A percentile compares a stretch with the other conserved stretches of the same genome.
These are phyloP conservation scores for Apocrypta bakeri DNA, from an alignment of 1,140 invertebrate species.

Conservation along the genomic window DNA sequence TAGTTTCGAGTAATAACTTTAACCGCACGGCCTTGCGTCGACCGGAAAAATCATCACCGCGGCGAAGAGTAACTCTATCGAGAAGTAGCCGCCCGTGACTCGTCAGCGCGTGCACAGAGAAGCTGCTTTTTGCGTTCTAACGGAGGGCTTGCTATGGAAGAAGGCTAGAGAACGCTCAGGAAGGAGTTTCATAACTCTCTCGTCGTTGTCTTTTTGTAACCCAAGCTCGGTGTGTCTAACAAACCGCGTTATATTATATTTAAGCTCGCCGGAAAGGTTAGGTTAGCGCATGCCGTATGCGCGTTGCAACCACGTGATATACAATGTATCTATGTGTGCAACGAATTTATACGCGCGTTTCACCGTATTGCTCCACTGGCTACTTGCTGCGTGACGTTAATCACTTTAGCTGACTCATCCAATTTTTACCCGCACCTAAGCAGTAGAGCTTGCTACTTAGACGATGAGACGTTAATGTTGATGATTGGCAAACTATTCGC, in stretches of 20 bases:
- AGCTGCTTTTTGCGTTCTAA: neutral
- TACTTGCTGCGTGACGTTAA: constrained; percentile 9
- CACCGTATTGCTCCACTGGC: neutral
- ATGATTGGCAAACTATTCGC: constrained; percentile 12
- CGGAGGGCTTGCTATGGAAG: neutral
- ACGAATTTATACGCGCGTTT: neutral
- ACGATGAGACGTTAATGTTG: neutral
- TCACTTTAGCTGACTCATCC: constrained; percentile 5
- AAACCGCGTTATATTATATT: constrained; percentile 65
- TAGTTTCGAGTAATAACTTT: neutral
- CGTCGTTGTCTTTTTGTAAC: constrained; percentile 61
- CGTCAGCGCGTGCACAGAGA: too few species aligned
- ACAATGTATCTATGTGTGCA: neutral
- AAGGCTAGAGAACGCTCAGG: constrained; percentile 50
- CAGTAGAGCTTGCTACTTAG: too few species aligned
- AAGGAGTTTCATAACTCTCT: constrained; percentile 57
- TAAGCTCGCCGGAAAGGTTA: constrained; percentile 51
- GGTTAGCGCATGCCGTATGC: neutral
- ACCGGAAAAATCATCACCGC: constrained; percentile 1
- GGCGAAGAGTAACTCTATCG: neutral
- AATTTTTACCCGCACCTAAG: neutral
- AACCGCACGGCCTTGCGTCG: neutral
- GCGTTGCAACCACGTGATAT: constrained; percentile 11
- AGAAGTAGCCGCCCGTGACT: neutral
- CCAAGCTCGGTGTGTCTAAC: constrained; percentile 57